These are phyloP conservation scores for Campaea margaritaria DNA, from an alignment of 2,888 invertebrate species.

Conservation along the genomic window DNA sequence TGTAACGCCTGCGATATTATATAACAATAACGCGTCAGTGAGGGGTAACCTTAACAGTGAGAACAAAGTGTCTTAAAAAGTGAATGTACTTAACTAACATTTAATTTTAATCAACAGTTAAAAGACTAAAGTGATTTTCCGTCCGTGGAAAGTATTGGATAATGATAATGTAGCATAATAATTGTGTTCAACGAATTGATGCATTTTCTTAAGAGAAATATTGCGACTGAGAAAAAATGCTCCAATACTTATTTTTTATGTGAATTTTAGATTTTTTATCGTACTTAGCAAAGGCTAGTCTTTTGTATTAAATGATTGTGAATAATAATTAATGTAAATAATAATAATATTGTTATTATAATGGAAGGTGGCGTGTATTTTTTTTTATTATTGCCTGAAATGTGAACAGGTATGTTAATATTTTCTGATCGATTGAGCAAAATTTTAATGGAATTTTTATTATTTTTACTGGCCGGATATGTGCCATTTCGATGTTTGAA, in stretches of 20 bases:
- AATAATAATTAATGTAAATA: constrained; percentile 76
- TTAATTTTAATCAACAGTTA: constrained; percentile 24
- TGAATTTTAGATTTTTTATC: constrained; percentile 66
- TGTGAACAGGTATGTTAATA: constrained; percentile 9
- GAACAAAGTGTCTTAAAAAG: constrained; percentile 34
- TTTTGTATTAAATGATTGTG: constrained; percentile 71
- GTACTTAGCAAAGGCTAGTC: constrained; percentile 83
- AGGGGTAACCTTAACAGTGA: neutral
- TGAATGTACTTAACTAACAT: constrained; percentile 37
- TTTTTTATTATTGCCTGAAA: constrained; percentile 6
- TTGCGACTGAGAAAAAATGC: constrained; percentile 68
- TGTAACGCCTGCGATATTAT: too few relatives aligned
- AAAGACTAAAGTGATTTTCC: constrained; percentile 42
- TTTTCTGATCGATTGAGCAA: neutral
- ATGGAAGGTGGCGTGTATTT: constrained; percentile 11
- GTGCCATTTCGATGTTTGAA: constrained; percentile 26
- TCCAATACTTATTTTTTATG: constrained; percentile 37
- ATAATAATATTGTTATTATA: constrained; percentile 24
- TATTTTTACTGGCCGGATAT: constrained; percentile 35
- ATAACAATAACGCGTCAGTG: too few relatives aligned
- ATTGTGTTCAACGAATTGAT: constrained; percentile 77
- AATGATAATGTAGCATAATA: constrained; percentile 49
- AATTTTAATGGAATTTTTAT: constrained; percentile 31
- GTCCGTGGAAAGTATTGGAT: constrained; percentile 55
- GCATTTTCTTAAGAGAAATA: constrained; percentile 48